Evolutionary conservation across 37 sponge, comb jelly and placozoan species (phyloP).

Genomic region (Hexactinellida sp.): DNA sequence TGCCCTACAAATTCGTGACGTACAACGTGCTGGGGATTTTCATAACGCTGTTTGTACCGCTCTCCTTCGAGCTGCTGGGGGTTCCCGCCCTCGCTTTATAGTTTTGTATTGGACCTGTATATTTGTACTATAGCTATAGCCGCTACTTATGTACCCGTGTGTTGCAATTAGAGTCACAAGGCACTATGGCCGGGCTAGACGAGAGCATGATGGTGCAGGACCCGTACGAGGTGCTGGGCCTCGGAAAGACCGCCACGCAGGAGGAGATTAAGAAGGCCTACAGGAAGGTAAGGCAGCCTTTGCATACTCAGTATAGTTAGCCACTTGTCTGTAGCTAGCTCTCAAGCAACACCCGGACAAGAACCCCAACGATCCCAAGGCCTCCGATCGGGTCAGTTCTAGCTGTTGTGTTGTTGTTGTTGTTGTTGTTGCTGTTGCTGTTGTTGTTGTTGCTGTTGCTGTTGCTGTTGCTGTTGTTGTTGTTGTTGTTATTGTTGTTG

Average conservation of each 20-base stretch:
- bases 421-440: no score
- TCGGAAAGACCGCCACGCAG: neutral
- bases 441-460: no score
- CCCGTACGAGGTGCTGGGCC: neutral
- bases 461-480: no score
- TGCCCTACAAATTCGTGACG: slow-evolving; percentile 73
- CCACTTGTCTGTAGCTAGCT: neutral
- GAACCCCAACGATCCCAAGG: neutral
- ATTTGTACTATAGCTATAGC: no score
- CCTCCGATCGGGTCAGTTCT: neutral
- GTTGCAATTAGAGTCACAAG: neutral
- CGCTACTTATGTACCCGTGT: no score
- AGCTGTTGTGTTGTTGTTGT: no score
- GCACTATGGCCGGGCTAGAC: neutral
- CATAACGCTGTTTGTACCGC: neutral
- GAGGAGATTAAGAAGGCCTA: neutral
- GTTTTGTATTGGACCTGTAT: no score
- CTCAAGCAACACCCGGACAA: slow-evolving; percentile 5
- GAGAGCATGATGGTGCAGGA: neutral
- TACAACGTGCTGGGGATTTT: slow-evolving; percentile 22
- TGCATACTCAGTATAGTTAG: neutral
- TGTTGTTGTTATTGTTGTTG: no score
- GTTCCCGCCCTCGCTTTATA: neutral
- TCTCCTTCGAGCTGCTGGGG: neutral
- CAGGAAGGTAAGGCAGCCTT: neutral